Percentiles rank a stretch among this genome's conserved stretches.
phyloP scores from a whole-genome alignment of 2,888 invertebrate species.

The Hesperia comma region DNA sequence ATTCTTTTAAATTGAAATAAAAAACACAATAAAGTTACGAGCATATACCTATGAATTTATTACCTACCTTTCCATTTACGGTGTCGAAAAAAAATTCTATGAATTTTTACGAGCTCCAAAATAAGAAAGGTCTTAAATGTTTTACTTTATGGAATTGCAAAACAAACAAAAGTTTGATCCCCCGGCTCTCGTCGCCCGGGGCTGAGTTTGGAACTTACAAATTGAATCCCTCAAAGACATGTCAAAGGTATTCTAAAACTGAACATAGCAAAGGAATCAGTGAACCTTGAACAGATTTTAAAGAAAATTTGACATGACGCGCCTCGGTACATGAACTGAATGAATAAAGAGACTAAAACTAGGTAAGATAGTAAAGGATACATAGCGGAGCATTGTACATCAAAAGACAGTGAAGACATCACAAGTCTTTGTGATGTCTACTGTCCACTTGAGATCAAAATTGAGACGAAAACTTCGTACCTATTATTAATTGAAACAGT shows the following conservation, averaged over 20 bases:
- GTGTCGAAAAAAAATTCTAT: no score
- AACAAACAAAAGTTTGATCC: conserved; percentile 32
- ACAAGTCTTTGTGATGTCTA: no score
- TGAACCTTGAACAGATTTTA: conserved; percentile 25
- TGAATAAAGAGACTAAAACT: neutral
- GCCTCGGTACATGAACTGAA: neutral
- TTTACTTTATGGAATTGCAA: conserved; percentile 9
- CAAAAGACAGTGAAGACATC: no score
- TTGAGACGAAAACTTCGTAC: no score
- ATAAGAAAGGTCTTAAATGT: conserved; percentile 5
- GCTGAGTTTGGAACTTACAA: conserved; percentile 29
- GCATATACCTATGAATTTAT: no score
- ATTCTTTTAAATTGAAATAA: no score
- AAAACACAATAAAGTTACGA: no score
- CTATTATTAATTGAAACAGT: no score
- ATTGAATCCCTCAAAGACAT: conserved; percentile 35
- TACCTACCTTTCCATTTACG: no score
- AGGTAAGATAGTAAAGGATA: no score
- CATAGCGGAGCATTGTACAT: no score
- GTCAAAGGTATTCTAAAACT: conserved; percentile 34
- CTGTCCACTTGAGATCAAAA: no score
- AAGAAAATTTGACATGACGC: conserved; percentile 14
- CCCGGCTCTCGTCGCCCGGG: conserved; percentile 16
- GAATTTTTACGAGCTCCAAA: neutral
- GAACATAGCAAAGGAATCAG: conserved; percentile 25